These are phyloP conservation scores for Aptenodytes patagonicus DNA, from an alignment of 2,113 vertebrate genomes.

Conservation along the genomic window DNA sequence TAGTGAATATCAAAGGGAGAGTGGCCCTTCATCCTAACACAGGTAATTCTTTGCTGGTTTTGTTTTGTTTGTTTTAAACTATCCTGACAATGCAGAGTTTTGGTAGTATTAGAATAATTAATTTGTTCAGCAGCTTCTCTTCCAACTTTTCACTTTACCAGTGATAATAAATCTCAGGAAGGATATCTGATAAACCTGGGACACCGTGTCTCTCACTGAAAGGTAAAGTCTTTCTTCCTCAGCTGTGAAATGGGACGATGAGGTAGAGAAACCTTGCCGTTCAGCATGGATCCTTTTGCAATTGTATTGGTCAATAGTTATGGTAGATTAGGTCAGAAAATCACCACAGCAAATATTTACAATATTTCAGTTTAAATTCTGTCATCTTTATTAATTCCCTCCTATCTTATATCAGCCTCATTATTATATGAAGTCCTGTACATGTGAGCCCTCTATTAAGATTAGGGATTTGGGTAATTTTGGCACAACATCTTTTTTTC, in stretches of 20 bases:
- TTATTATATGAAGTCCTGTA: background rate
- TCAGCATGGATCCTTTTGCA: background rate
- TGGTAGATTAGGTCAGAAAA: background rate
- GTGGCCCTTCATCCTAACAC: background rate
- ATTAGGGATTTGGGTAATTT: background rate
- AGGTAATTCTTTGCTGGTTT: constrained; percentile 18
- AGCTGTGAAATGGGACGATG: background rate
- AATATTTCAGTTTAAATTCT: background rate
- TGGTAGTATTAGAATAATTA: background rate
- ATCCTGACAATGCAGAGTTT: background rate
- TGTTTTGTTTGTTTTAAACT: background rate
- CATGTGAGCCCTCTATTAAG: background rate
- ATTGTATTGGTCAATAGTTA: background rate
- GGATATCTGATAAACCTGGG: background rate
- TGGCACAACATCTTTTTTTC: background rate
- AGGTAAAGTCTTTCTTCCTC: background rate
- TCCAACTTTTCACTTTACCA: background rate
- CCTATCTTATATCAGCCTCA: background rate
- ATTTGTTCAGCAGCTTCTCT: background rate
- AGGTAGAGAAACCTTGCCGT: background rate
- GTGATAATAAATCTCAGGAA: background rate
- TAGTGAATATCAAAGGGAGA: background rate
- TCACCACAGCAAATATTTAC: background rate
- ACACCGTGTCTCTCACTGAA: background rate
- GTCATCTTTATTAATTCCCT: background rate